These are phyloP conservation scores for Babylonia areolata DNA, from an alignment of 1,140 invertebrate genomes.

Conservation along the genomic window DNA sequence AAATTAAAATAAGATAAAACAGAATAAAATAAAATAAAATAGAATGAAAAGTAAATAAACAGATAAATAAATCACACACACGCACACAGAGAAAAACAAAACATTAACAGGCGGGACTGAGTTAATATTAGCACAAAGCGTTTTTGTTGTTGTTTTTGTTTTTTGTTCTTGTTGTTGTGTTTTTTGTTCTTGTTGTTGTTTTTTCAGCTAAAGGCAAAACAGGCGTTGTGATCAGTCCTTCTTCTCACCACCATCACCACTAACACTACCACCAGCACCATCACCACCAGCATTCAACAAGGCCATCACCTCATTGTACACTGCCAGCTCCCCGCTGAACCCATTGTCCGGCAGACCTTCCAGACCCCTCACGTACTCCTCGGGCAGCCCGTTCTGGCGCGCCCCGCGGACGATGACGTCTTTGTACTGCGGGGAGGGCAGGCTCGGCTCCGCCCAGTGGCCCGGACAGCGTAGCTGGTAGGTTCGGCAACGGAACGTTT, in stretches of 20 bases:
- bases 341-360: constrained; percentile 83
- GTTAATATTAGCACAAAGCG: no score
- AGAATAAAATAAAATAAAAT: no score
- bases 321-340: constrained; percentile 75
- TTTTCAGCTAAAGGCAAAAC: no score
- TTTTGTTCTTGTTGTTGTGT: not conserved
- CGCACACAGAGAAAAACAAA: no score
- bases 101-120: no score
- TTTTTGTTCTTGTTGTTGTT: no score
- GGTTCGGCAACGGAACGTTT: constrained; percentile 79
- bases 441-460: constrained; percentile 78
- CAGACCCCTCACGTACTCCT: constrained; percentile 82
- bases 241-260: no score
- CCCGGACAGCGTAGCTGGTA: constrained; percentile 81
- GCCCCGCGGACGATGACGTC: constrained; percentile 82
- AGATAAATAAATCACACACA: no score
- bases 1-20: no score
- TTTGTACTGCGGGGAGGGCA: constrained; percentile 84
- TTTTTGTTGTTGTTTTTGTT: not conserved
- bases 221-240: no score
- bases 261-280: no score
- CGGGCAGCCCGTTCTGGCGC: constrained; percentile 82
- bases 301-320: constrained; percentile 25
- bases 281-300: not conserved
- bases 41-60: no score